A percentile compares a stretch with the other conserved stretches of the same genome.
phyloP scores from a whole-genome alignment of 2,113 vertebrate genomes.

The Neolamprologus sp. region DNA sequence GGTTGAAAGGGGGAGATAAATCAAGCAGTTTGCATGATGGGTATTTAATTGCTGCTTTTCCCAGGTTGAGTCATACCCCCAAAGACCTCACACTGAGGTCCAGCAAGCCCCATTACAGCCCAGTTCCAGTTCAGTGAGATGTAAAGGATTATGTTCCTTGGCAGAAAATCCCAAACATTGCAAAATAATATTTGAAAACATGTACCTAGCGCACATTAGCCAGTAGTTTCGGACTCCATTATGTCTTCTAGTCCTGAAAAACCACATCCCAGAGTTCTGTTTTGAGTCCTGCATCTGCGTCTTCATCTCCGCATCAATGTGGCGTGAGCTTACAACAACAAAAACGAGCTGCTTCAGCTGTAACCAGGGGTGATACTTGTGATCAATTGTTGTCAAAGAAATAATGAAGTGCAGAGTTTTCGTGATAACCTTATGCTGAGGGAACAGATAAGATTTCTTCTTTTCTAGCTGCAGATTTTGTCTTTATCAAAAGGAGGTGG shows the following conservation, averaged over 20 bases:
- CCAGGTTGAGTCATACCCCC: neutral
- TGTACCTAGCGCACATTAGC: constrained; percentile 1
- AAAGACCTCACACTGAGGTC: neutral
- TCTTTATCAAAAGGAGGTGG: constrained; percentile 23
- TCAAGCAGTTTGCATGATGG: neutral
- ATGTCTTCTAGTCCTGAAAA: neutral
- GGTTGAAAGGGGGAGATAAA: neutral
- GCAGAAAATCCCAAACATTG: constrained; percentile 6
- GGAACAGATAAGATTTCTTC: neutral
- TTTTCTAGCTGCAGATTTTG: neutral
- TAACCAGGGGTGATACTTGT: neutral
- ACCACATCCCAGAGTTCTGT: neutral
- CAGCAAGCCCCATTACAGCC: neutral
- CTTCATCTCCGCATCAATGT: neutral
- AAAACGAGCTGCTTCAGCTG: neutral
- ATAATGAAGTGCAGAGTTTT: neutral
- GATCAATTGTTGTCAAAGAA: neutral
- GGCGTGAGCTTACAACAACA: neutral
- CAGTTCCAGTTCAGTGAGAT: neutral
- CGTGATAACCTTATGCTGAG: neutral
- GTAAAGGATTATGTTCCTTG: neutral
- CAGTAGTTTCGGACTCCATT: neutral
- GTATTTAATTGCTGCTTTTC: neutral
- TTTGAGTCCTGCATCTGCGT: neutral
- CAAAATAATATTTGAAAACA: neutral